Base-by-base conservation (phyloP, 1,140 invertebrate genomes). In the Drosophila bipectinata region DNA sequence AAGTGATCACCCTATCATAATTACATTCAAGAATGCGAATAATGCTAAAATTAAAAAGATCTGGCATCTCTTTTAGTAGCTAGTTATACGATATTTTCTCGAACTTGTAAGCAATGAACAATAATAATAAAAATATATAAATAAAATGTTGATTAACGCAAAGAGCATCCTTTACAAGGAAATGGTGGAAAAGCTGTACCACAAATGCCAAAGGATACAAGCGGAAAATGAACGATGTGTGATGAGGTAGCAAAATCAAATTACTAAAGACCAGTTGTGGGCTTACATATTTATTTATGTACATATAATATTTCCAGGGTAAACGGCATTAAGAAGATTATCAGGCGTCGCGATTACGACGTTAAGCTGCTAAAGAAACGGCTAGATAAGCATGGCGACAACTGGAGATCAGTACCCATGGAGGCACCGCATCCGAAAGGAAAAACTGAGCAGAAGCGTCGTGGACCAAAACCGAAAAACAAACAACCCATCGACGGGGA, bases 221-320 rank as follows among this genome's bases (percentile, higher is more conserved):
- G 75, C 74, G 2, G 90, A 91, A 74, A 91, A 91, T 56, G 90
- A 91, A 30, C 71, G 90, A 4, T 80, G 67, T 63, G 88, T 91
- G 30, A 78, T 90, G 54, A 77, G 90, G 90, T 91, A 57, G 56
- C 3, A n/a, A 14, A 34, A 37, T 7, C 30, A 10, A 34, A 8
- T 6, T n/a, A 6, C 0, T 9, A 32, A 51, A 5, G 7, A 49
- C 28, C 10, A 47, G 48, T 4, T 45, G 32, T 64, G 21, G 1
- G n/a, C 10, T 34, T 28, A 28, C 6, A 6, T 28, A 28, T 28
- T 5, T 28, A 28, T 7, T 1, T 7, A 6, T 28, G 26, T 28
- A 28, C 26, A 21, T 7, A 1, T 1, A 18, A 9, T 39, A 28
- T 26, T 37, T 57, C 0, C n/a, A 91, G 90, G 45, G 77, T 91